A percentile compares a stretch with the other conserved stretches of the same genome.
phyloP scores from a whole-genome alignment of 1,140 invertebrate genomes.

The Ruditapes philippinarum region DNA sequence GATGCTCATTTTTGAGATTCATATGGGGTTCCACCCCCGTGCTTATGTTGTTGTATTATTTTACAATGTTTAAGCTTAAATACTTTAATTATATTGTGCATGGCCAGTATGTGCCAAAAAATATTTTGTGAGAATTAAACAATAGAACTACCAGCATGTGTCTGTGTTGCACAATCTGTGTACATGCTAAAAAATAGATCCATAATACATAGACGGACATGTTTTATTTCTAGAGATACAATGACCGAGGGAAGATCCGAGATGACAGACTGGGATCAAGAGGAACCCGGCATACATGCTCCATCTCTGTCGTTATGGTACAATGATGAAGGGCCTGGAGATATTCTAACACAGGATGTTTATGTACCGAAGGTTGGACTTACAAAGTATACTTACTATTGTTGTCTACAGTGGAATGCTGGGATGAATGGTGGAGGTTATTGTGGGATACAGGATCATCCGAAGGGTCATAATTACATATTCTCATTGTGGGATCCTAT shows the following conservation, averaged over 20 bases:
- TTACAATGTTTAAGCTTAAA: no score
- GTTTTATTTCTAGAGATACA: constrained; percentile 9
- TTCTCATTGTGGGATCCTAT: constrained; percentile 74
- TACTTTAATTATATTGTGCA: no score
- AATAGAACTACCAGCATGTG: no score
- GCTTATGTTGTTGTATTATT: no score
- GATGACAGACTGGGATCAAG: neutral
- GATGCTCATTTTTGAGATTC: no score
- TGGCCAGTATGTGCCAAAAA: no score
- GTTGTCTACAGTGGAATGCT: constrained; percentile 73
- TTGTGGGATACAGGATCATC: constrained; percentile 76
- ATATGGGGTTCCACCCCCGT: no score
- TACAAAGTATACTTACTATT: constrained; percentile 70
- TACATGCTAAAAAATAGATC: no score
- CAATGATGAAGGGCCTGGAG: constrained; percentile 61
- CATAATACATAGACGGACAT: no score
- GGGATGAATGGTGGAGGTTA: constrained; percentile 73
- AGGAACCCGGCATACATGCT: constrained; percentile 58
- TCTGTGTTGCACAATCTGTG: no score
- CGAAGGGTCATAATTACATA: constrained; percentile 68
- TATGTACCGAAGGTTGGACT: constrained; percentile 65
- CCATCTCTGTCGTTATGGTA: constrained; percentile 68
- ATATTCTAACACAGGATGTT: constrained; percentile 73
- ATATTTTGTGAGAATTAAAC: no score
- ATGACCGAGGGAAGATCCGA: constrained; percentile 5